Evolutionary conservation across 2,113 vertebrate species (phyloP).

Genomic region (Pangasianodon gigas): DNA sequence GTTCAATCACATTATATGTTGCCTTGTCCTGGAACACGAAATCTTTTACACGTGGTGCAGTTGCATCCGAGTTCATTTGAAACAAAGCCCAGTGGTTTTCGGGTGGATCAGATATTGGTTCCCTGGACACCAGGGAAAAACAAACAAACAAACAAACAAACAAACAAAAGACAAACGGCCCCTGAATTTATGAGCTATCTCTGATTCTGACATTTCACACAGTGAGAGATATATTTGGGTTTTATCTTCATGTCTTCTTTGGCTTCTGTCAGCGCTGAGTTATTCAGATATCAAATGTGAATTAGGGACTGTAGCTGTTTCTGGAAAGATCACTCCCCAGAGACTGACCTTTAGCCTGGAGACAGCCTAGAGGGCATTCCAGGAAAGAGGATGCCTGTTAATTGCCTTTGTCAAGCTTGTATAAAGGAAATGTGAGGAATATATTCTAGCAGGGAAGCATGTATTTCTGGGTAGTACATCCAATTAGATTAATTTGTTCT

Average conservation of each 20-base stretch:
- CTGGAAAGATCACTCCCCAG: slow-evolving; percentile 37
- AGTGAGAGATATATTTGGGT: neutral
- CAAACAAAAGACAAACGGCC: neutral
- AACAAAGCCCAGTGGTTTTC: neutral
- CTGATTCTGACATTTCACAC: neutral
- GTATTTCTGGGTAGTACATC: neutral
- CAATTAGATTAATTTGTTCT: neutral
- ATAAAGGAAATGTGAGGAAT: slow-evolving; percentile 2
- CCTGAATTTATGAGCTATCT: neutral
- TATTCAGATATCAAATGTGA: slow-evolving; percentile 23
- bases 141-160: neutral
- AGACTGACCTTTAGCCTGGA: slow-evolving; percentile 31
- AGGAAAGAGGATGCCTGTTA: neutral
- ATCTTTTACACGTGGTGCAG: neutral
- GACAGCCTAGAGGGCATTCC: neutral
- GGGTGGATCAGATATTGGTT: neutral
- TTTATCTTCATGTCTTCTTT: neutral
- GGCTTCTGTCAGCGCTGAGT: neutral
- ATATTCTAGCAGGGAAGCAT: neutral
- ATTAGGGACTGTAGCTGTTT: neutral
- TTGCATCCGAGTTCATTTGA: neutral
- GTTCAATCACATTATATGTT: neutral
- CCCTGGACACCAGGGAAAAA: neutral
- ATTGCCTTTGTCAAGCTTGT: neutral
- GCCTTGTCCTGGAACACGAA: neutral